Evolutionary conservation across 2,888 invertebrate genomes (phyloP), one percentile per base, ranked within the genome.

Genomic region (Agrilus mali): DNA sequence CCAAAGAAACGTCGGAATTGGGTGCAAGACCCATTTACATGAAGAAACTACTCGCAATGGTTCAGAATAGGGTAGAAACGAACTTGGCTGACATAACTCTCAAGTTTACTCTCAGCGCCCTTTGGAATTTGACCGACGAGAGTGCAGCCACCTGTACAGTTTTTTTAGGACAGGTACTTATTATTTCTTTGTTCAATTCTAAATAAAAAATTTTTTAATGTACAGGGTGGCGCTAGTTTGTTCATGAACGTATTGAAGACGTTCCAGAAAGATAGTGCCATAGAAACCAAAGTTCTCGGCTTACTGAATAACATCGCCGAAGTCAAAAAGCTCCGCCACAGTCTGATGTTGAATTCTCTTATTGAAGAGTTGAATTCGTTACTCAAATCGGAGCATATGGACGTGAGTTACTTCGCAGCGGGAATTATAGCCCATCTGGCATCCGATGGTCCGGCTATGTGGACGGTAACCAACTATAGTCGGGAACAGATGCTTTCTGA

Each of bases 51-150:
- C 61, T 84, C 40, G 64, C 70, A 13, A 76, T 83, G 65, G 80
- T 83, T 4, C 55, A 56, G 35, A 56, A 53, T 40, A 49, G 64
- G 12, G 61, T 63, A 12, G 69, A 72, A 41, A 66, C 70, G 33
- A 52, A 48, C 42, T 43, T 56, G 7, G 52, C 64, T 15, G 82
- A 84, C 56, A 80, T 82, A 47, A 83, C 83, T 3, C 71, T 85
- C 64, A 82, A 82, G 59, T 85, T 84, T 59, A 82, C 84, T 1
- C 66, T 85, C 37, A 81, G 81, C 56, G 83, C 84, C 22, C 66
- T 85, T 20, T 85, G 85, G 85, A 85, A 85, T 64, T 67, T 85
- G 38, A 85, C 84, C 37, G 85, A 85, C 60, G 85, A 85, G 60
- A 82, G 82, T 50, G 77, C 82, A 1, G 72, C 72, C 16, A 82